Base-by-base conservation (phyloP, 2,888 invertebrate genomes). In the Caradrina kadenii region DNA sequence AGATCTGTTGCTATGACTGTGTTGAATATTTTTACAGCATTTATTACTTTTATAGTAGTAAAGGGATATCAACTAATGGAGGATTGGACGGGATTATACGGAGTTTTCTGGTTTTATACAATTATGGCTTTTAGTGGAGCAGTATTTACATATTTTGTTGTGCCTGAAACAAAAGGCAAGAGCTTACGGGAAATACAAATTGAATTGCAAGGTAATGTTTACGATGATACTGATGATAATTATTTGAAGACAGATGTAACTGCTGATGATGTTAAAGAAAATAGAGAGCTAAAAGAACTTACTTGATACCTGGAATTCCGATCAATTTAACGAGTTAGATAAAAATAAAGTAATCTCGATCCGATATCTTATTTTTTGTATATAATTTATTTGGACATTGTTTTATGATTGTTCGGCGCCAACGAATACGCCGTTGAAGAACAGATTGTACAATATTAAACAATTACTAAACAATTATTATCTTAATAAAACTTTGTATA, bases 121-220 rank as follows among this genome's bases (percentile, higher is more conserved):
- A 70, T 83, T 0, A 91, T 95, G 26, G 93, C 96, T 2, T 87
- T 96, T n/a, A 68, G 90, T 21, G 96, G 96, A 0, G 92, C 95
- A 1, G 60, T 93, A 11, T 96, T 96, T 75, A 94, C 96, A 5
- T 84, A 90, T 22, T 86, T 94, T n/a, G 69, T 92, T 62, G 95
- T 96, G 0, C 96, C 96, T 2, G 96, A 96, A 88, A 96, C 96
- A 0, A 96, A 94, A 80, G 96, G 96, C 0, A 96, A 96, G 78
- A 96, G 96, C 52, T 91, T 96, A 52, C 85, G 93, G 21, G 96
- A 83, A 35, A 81, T 84, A 55, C 83, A 83, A 49, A 79, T 82
- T 31, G 90, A 96, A 60, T 80, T 97, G 2, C 95, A 96, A 78
- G 94, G 95, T 2, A 87, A 88, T 45, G 61, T 86, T 22, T 90